phyloP scores from a whole-genome alignment of 2,797 vertebrate species.

The Aselliscus stoliczkanus region DNA sequence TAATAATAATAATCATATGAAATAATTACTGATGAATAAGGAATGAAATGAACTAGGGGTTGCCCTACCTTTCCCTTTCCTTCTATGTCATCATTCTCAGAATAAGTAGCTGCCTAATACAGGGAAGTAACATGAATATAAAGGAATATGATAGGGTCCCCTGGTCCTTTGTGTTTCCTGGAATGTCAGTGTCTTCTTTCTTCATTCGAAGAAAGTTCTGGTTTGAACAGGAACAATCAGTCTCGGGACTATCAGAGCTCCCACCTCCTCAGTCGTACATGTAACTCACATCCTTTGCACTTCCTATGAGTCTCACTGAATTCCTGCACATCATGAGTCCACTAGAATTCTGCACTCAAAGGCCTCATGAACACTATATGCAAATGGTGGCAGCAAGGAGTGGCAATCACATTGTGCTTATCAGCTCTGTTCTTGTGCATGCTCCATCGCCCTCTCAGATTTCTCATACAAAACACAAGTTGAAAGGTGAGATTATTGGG shows the following conservation, averaged over 20 bases:
- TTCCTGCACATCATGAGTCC: background rate
- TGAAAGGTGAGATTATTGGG: background rate
- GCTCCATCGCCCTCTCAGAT: background rate
- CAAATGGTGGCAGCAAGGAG: background rate
- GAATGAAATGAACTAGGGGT: background rate
- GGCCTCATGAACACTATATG: background rate
- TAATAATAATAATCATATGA: background rate
- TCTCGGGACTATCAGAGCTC: background rate
- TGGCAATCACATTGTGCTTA: background rate
- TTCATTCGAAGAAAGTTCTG: background rate
- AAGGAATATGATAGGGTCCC: background rate
- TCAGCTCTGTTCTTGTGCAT: background rate
- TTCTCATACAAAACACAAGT: background rate
- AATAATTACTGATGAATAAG: background rate
- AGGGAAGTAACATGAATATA: background rate
- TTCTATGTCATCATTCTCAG: background rate
- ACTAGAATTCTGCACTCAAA: background rate
- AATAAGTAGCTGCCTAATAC: background rate
- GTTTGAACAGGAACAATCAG: background rate
- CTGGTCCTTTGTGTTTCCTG: background rate
- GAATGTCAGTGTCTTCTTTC: background rate
- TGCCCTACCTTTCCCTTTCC: background rate
- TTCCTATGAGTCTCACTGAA: background rate
- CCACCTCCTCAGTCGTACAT: background rate
- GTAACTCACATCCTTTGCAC: background rate